These are phyloP conservation scores for Microplitis deprimator DNA, from an alignment of 2,888 invertebrate species.

Conservation along the genomic window DNA sequence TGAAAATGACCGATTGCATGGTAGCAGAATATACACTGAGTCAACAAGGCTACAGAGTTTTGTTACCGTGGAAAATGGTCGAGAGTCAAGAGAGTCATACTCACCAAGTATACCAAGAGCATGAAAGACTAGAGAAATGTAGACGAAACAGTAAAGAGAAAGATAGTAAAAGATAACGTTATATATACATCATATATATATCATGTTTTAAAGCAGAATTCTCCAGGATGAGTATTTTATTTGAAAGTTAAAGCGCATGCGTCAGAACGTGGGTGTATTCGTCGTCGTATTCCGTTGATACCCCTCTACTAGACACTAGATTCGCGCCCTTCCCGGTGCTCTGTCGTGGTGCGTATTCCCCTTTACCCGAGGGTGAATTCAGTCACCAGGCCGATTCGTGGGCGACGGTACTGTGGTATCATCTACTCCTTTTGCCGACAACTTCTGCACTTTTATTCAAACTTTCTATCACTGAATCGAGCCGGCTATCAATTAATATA, in stretches of 20 bases:
- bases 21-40: background rate
- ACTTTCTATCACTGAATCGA: no score
- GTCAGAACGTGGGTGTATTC: slow-evolving; percentile 62
- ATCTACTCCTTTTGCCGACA: slow-evolving; percentile 38
- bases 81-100: slow-evolving; percentile 28
- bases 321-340: slow-evolving; percentile 51
- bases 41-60: background rate
- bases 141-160: slow-evolving; percentile 11
- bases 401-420: slow-evolving; percentile 58
- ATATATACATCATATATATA: background rate
- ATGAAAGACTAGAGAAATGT: background rate
- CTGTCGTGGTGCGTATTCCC: slow-evolving; percentile 52
- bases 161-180: slow-evolving; percentile 21
- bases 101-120: slow-evolving; percentile 23
- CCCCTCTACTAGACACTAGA: slow-evolving; percentile 45
- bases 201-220: slow-evolving; percentile 18
- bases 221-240: slow-evolving; percentile 30
- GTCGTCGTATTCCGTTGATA: slow-evolving; percentile 59
- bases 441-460: background rate
- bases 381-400: slow-evolving; percentile 69
- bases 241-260: slow-evolving; percentile 55
- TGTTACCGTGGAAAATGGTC: background rate
- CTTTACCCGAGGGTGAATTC: slow-evolving; percentile 58
- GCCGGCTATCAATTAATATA: no score
- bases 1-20: background rate